phyloP scores from a whole-genome alignment of 37 sponge, comb jelly and placozoan species.

The Axinella damicornis region DNA sequence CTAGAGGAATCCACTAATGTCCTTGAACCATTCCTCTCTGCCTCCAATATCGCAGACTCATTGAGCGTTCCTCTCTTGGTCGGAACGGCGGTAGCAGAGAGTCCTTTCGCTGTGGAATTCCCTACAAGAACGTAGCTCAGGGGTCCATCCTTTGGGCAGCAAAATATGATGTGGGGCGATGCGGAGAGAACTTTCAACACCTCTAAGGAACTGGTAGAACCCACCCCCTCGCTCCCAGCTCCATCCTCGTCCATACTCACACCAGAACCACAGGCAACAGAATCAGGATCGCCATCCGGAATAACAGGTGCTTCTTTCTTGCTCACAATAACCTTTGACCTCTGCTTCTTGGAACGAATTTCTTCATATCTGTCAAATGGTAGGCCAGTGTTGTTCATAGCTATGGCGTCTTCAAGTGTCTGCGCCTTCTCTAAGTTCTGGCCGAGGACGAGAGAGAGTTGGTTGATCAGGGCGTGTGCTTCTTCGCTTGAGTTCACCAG shows the following conservation, averaged over 20 bases:
- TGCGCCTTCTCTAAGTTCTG: background rate
- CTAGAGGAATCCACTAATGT: too few species aligned
- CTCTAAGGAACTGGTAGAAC: background rate
- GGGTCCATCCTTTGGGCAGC: slow-evolving; percentile 20
- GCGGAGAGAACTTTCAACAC: slow-evolving; percentile 25
- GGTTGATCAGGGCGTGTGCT: slow-evolving; percentile 7
- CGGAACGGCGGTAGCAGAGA: too few species aligned
- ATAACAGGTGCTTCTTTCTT: too few species aligned
- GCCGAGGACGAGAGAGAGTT: slow-evolving; percentile 23
- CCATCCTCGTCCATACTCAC: too few species aligned
- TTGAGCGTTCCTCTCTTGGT: too few species aligned
- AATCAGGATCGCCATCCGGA: too few species aligned
- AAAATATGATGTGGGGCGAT: slow-evolving; percentile 33
- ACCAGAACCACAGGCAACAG: too few species aligned
- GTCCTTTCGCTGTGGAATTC: background rate
- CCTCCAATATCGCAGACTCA: too few species aligned
- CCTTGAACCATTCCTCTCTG: too few species aligned
- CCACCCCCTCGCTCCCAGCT: too few species aligned
- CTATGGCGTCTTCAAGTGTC: slow-evolving; percentile 35
- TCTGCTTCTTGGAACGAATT: slow-evolving; percentile 19
- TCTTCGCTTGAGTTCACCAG: background rate
- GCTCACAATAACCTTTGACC: background rate
- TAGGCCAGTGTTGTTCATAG: slow-evolving; percentile 31
- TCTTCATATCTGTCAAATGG: slow-evolving; percentile 36
- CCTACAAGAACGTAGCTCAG: slow-evolving; percentile 24